A percentile compares a stretch with the other conserved stretches of the same genome.
Evolutionary conservation across 2,888 invertebrate species (phyloP).

Genomic region (Polymixis flavicincta): DNA sequence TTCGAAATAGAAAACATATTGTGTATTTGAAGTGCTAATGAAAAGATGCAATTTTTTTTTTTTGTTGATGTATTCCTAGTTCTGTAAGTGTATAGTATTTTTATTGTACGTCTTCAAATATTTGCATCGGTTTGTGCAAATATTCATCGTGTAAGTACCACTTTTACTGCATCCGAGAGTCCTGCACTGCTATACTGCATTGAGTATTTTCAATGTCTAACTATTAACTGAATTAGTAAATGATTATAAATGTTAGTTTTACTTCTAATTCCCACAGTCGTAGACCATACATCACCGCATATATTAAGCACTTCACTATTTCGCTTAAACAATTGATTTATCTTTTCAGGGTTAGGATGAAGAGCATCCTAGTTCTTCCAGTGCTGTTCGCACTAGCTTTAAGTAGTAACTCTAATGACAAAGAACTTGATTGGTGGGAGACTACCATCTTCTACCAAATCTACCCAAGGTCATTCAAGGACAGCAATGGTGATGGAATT

Average conservation of each 20-base stretch:
- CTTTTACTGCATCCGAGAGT: too few species aligned
- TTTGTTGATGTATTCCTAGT: neutral
- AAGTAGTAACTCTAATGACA: constrained; percentile 64
- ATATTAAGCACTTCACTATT: neutral
- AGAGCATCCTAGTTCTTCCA: constrained; percentile 69
- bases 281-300: neutral
- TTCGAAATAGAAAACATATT: neutral
- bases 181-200: too few species aligned
- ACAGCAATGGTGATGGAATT: constrained; percentile 94
- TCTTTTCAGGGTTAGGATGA: constrained; percentile 62
- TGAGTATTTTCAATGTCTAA: too few species aligned
- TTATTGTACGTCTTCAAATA: fast-evolving
- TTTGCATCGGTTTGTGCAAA: too few species aligned
- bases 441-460: constrained; percentile 95
- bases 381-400: constrained; percentile 70
- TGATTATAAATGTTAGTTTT: neutral
- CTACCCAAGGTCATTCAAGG: constrained; percentile 95
- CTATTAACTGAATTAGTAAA: too few species aligned
- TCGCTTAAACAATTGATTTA: neutral
- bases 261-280: neutral
- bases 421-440: constrained; percentile 93
- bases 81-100: neutral
- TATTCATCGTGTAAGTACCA: too few species aligned
- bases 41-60: neutral
- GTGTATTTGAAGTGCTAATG: neutral